phyloP scores from a whole-genome alignment of 2,113 vertebrate species.

The Heterotis niloticus region DNA sequence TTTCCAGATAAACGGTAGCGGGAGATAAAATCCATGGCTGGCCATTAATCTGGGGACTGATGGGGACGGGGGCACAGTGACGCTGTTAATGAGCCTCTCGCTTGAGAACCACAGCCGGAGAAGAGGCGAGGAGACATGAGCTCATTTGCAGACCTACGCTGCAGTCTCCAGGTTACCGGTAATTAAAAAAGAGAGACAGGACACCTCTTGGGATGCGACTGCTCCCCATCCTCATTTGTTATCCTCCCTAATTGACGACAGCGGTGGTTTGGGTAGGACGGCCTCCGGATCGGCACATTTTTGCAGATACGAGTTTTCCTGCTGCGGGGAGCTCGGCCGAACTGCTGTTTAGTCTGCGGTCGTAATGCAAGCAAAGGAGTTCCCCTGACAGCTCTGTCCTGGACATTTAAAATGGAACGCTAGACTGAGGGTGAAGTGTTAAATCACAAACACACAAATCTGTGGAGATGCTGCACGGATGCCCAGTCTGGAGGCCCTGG shows the following conservation, averaged over 20 bases:
- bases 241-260: conserved; percentile 67
- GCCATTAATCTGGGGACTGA: conserved; percentile 75
- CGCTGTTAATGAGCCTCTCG: conserved; percentile 73
- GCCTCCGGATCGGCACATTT: conserved; percentile 60
- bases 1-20: conserved; percentile 68
- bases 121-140: conserved; percentile 59
- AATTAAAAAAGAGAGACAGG: too few relatives aligned
- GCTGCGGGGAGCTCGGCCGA: too few relatives aligned
- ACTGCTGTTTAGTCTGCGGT: too few relatives aligned
- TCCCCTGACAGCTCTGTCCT: neutral
- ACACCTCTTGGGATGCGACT: too few relatives aligned
- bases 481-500: neutral
- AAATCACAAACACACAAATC: neutral
- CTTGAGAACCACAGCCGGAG: conserved; percentile 35
- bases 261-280: conserved; percentile 69
- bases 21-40: conserved; percentile 63
- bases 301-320: too few relatives aligned
- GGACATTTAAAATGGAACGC: too few relatives aligned
- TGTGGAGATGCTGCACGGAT: neutral
- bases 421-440: neutral
- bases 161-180: conserved; percentile 21
- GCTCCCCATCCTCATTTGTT: conserved; percentile 47
- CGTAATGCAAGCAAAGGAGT: neutral
- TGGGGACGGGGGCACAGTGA: conserved; percentile 71
- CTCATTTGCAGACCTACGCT: conserved; percentile 46